A percentile compares a stretch with the other conserved stretches of the same genome.
Conservation (phyloP, 2,888 invertebrate genomes). For the Lasioglossum leucozonium region DNA sequence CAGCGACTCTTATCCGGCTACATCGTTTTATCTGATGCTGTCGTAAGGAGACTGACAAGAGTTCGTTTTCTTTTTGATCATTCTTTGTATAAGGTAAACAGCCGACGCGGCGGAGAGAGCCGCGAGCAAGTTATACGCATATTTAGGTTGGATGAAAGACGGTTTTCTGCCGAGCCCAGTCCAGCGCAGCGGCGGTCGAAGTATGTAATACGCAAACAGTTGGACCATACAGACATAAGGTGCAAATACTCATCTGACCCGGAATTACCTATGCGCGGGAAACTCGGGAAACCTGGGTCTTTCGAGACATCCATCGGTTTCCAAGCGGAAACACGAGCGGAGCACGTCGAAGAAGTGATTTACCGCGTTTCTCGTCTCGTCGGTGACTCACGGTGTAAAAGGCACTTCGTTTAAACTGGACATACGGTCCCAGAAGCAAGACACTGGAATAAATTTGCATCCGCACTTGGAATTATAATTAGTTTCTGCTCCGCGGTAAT, state of each 20-base stretch:
- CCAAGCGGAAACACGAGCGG: not conserved
- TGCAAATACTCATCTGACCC: not conserved
- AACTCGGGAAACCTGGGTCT: not conserved
- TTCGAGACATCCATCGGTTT: not conserved
- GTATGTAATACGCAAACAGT: not conserved
- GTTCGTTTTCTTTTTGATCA: not conserved
- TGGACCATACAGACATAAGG: not conserved
- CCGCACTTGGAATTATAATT: not conserved
- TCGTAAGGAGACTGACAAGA: not conserved
- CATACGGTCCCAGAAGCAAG: not conserved
- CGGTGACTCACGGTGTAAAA: not conserved
- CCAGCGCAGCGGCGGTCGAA: not conserved
- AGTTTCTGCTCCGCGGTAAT: not conserved
- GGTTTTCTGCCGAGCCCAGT: not conserved
- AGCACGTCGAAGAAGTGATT: not conserved
- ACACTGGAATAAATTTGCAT: not conserved
- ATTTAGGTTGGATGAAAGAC: not conserved
- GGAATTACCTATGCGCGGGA: not conserved
- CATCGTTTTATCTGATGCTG: too few species aligned
- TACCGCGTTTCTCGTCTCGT: conserved; percentile 1
- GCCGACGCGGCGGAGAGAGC: not conserved
- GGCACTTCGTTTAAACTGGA: not conserved
- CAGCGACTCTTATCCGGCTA: too few species aligned
- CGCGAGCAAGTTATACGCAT: not conserved
- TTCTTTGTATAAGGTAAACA: not conserved